phyloP scores from a whole-genome alignment of 2,888 invertebrate species.

The Parnassius smintheus region DNA sequence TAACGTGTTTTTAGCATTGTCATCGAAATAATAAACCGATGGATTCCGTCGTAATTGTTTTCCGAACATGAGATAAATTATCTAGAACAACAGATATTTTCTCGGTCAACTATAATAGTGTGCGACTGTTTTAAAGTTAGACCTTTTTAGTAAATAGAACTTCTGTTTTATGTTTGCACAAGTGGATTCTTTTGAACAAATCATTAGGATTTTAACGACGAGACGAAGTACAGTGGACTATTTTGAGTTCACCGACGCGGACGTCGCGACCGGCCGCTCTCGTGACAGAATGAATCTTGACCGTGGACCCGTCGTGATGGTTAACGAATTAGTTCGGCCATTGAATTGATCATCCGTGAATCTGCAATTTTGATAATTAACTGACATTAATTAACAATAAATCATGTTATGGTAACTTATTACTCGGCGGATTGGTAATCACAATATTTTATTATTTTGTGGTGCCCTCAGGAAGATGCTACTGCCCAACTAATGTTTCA shows the following conservation, averaged over 20 bases:
- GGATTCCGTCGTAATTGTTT: conserved; percentile 50
- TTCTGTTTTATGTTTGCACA: conserved; percentile 31
- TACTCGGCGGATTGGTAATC: no score
- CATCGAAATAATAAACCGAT: conserved; percentile 52
- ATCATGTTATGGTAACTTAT: conserved; percentile 1
- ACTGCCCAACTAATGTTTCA: no score
- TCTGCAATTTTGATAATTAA: conserved; percentile 35
- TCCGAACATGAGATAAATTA: conserved; percentile 32
- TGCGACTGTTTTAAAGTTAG: background rate
- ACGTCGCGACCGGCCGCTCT: conserved; percentile 26
- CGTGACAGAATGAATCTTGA: conserved; percentile 44
- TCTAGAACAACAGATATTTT: background rate
- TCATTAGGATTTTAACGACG: conserved; percentile 45
- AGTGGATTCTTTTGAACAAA: conserved; percentile 16
- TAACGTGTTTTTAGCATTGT: conserved; percentile 44
- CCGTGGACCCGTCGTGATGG: conserved; percentile 41
- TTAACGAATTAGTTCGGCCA: conserved; percentile 58
- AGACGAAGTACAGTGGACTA: conserved; percentile 45
- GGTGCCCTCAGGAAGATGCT: no score
- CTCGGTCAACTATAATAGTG: background rate
- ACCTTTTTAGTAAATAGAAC: conserved; percentile 26
- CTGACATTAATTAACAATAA: conserved; percentile 26
- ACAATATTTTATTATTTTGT: no score
- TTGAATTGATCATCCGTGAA: conserved; percentile 45
- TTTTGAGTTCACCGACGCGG: conserved; percentile 44